phyloP scores from a whole-genome alignment of 1,140 invertebrate species.

The Megathymus violae region DNA sequence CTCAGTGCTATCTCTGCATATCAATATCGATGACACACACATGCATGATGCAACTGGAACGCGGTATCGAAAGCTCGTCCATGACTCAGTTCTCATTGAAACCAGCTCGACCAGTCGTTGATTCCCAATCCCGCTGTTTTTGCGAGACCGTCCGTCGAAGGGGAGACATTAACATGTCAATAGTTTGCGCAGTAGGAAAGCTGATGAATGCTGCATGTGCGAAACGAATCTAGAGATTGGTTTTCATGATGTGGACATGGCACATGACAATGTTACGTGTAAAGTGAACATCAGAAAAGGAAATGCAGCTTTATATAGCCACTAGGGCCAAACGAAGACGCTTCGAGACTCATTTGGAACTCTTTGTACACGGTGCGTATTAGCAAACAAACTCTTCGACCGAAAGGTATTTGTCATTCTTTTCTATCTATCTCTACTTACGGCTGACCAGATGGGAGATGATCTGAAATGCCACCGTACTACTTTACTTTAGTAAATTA shows the following conservation, averaged over 20 bases:
- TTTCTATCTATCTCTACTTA: too few relatives aligned
- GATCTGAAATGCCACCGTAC: too few relatives aligned
- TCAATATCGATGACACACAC: conserved; percentile 6
- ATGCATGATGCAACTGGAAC: neutral
- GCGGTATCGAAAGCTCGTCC: conserved; percentile 13
- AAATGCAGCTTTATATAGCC: neutral
- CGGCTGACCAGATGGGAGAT: too few relatives aligned
- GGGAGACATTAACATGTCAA: conserved; percentile 31
- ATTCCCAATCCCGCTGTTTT: conserved; percentile 12
- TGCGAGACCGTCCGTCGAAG: conserved; percentile 12
- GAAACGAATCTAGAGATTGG: conserved; percentile 1
- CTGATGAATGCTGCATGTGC: conserved; percentile 3
- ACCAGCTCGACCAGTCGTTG: conserved; percentile 6
- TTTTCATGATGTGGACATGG: neutral
- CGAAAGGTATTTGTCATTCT: too few relatives aligned
- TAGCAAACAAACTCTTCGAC: too few relatives aligned
- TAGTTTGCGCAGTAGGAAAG: conserved; percentile 11
- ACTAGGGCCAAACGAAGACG: too few relatives aligned
- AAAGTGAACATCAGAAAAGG: neutral
- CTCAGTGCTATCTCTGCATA: neutral
- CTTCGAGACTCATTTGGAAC: too few relatives aligned
- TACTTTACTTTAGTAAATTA: too few relatives aligned
- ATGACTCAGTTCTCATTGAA: conserved; percentile 19
- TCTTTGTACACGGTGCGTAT: too few relatives aligned
- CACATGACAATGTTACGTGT: neutral